Conservation (phyloP, 1,140 invertebrate genomes). For the Trinorchestia longiramus region DNA sequence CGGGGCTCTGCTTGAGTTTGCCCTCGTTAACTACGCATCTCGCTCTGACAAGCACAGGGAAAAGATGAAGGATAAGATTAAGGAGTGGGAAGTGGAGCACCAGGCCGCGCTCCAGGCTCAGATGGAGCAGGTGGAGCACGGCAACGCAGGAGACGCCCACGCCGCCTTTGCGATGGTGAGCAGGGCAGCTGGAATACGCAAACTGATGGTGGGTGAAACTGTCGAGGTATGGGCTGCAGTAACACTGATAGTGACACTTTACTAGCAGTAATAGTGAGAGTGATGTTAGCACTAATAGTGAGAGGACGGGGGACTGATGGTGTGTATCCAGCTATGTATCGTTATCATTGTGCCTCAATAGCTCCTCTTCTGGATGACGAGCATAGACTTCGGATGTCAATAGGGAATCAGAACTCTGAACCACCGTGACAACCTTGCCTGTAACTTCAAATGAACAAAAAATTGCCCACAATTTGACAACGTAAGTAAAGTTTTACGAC, state of each 20-base stretch:
- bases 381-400: too few species aligned
- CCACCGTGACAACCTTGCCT: too few species aligned
- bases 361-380: too few species aligned
- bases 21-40: constrained; percentile 75
- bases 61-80: constrained; percentile 80
- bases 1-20: constrained; percentile 74
- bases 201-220: background rate
- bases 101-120: constrained; percentile 84
- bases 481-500: too few species aligned
- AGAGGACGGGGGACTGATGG: background rate
- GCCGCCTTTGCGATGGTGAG: constrained; percentile 87
- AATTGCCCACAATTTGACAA: too few species aligned
- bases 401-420: too few species aligned
- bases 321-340: too few species aligned
- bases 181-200: background rate
- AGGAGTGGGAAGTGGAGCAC: constrained; percentile 75
- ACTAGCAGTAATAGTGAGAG: background rate
- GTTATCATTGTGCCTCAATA: too few species aligned
- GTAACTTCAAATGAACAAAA: too few species aligned
- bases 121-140: constrained; percentile 79
- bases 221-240: too few species aligned
- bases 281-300: background rate
- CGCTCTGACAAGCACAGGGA: constrained; percentile 71
- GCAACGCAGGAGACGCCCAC: constrained; percentile 71
- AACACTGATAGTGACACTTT: background rate